Percentiles rank a stretch among this genome's conserved stretches.
These are phyloP conservation scores for Aphaenogaster floridana DNA, from an alignment of 1,140 invertebrate species.

Conservation along the genomic window DNA sequence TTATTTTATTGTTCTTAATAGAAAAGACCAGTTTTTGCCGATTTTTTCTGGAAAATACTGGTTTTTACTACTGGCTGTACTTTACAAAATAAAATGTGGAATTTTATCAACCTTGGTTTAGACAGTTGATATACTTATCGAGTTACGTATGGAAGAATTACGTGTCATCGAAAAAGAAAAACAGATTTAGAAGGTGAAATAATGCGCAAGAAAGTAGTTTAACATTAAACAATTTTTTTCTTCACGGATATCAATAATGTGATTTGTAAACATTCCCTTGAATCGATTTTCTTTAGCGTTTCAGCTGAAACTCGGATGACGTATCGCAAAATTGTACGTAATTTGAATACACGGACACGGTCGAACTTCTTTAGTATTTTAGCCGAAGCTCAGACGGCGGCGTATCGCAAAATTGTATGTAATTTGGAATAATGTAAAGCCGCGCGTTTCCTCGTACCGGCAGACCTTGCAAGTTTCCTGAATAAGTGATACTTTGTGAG, in stretches of 20 bases:
- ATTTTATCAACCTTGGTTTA: too few relatives aligned
- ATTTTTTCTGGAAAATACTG: too few relatives aligned
- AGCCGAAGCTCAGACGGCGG: background rate
- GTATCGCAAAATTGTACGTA: background rate
- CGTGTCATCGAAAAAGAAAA: background rate
- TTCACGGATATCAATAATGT: background rate
- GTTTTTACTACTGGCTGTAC: too few relatives aligned
- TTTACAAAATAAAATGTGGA: too few relatives aligned
- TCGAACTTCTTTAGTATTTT: constrained; percentile 25
- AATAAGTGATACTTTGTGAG: constrained; percentile 56
- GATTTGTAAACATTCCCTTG: background rate
- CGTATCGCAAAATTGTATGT: constrained; percentile 28
- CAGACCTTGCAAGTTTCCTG: constrained; percentile 51
- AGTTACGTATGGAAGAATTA: background rate
- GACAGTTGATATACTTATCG: background rate
- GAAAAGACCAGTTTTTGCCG: too few relatives aligned
- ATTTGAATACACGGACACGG: background rate
- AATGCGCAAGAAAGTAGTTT: background rate
- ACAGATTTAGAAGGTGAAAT: background rate
- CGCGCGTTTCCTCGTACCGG: background rate
- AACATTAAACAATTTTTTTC: background rate
- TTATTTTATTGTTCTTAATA: too few relatives aligned
- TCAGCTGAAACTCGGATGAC: background rate
- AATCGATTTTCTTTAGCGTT: background rate
- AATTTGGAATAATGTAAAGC: constrained; percentile 49